Conservation (phyloP, 2,888 invertebrate species). For the Rhamphomyia laevipes region DNA sequence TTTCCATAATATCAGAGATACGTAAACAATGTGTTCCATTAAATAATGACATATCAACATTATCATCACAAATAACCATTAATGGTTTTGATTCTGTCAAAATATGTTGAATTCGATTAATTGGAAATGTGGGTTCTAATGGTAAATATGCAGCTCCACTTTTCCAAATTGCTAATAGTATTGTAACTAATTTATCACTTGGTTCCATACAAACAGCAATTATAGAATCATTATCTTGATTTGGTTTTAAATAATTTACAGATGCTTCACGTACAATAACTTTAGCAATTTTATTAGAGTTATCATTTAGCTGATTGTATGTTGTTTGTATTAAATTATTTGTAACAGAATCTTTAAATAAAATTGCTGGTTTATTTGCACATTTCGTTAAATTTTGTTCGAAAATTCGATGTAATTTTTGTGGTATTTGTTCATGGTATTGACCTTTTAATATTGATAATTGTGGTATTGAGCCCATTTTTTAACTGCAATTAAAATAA, state of each 20-base stretch:
- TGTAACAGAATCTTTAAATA: constrained; percentile 42
- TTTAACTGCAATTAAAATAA: background rate
- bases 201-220: constrained; percentile 73
- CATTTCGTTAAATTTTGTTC: constrained; percentile 43
- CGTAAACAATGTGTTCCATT: constrained; percentile 23
- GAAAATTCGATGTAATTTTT: constrained; percentile 45
- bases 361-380: constrained; percentile 47
- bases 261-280: constrained; percentile 27
- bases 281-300: constrained; percentile 40
- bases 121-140: constrained; percentile 60
- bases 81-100: constrained; percentile 61
- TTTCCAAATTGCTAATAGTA: constrained; percentile 65
- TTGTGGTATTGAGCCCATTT: constrained; percentile 66
- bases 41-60: constrained; percentile 25
- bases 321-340: constrained; percentile 16
- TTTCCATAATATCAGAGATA: constrained; percentile 25
- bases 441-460: constrained; percentile 57
- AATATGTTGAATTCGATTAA: constrained; percentile 61
- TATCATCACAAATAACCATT: constrained; percentile 48
- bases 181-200: constrained; percentile 52
- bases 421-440: constrained; percentile 40
- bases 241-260: constrained; percentile 31
- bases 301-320: constrained; percentile 38
- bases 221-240: constrained; percentile 58
- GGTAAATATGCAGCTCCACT: constrained; percentile 77